Percentiles rank a stretch among this genome's conserved stretches.
Conservation (phyloP, 2,113 vertebrate genomes). For the Uropsilus gracilis region DNA sequence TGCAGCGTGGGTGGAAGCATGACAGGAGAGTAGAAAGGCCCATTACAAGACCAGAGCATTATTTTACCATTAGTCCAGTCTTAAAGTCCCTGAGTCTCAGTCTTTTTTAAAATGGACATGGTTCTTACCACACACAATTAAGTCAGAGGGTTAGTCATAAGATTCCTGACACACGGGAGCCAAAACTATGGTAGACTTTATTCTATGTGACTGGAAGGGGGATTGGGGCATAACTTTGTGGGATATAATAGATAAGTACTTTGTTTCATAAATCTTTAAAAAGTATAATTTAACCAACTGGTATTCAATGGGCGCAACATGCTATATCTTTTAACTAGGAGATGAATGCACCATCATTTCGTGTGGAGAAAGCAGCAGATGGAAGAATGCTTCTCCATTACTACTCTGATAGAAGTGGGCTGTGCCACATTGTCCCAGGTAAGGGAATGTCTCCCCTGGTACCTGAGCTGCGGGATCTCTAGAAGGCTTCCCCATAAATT, state of each 20-base stretch:
- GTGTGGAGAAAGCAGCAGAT: conserved; percentile 83
- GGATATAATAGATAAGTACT: not conserved
- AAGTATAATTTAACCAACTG: not conserved
- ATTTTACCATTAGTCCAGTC: not conserved
- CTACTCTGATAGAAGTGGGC: conserved; percentile 87
- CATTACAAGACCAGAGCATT: not conserved
- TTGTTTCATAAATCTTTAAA: not conserved
- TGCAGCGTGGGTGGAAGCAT: not conserved
- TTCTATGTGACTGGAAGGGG: not conserved
- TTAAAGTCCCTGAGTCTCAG: not conserved
- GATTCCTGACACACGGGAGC: not conserved
- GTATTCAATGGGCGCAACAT: not conserved
- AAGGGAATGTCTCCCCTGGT: not conserved
- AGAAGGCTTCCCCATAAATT: not conserved
- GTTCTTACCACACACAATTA: not conserved
- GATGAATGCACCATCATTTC: conserved; percentile 89
- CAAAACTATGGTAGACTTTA: not conserved
- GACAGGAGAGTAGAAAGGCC: not conserved
- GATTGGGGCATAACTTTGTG: not conserved
- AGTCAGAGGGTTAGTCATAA: not conserved
- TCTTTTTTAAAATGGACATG: not conserved
- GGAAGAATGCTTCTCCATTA: conserved; percentile 86
- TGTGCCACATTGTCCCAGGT: conserved; percentile 88
- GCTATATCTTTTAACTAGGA: conserved; percentile 78
- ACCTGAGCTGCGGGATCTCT: not conserved